Percentiles rank a stretch among this genome's conserved stretches.
These are phyloP conservation scores for Coregonus ussuriensis DNA, from an alignment of 2,797 vertebrate species.

Conservation along the genomic window DNA sequence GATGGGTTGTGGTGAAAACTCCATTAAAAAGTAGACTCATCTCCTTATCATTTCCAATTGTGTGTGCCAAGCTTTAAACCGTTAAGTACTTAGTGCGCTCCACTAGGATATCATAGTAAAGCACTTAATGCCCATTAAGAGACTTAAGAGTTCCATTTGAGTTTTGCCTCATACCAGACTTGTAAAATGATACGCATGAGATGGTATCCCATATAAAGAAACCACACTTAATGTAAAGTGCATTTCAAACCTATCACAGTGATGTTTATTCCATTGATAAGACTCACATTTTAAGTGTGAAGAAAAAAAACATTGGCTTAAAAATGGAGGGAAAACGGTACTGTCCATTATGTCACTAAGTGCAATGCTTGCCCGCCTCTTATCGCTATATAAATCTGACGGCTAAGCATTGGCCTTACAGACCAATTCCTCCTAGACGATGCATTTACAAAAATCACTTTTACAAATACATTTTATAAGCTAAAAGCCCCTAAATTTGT, in stretches of 20 bases:
- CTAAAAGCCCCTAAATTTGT: constrained; percentile 30
- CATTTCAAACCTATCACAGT: neutral
- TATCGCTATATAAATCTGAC: constrained; percentile 18
- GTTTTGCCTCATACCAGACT: neutral
- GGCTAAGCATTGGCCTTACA: neutral
- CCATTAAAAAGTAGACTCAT: neutral
- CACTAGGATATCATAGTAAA: neutral
- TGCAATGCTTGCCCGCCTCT: neutral
- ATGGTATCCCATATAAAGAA: neutral
- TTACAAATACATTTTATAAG: constrained; percentile 26
- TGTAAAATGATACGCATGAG: constrained; percentile 6
- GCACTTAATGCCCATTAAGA: neutral
- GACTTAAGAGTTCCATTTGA: neutral
- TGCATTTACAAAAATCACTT: constrained; percentile 8
- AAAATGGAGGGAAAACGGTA: too few species aligned
- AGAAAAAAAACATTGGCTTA: neutral
- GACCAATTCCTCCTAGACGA: constrained; percentile 24
- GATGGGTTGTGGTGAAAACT: neutral
- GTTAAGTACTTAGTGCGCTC: neutral
- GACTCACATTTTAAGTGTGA: neutral
- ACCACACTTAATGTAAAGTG: neutral
- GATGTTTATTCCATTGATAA: neutral
- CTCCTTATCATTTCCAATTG: neutral
- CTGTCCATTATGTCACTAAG: neutral
- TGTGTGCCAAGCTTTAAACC: neutral